Evolutionary conservation across 2,888 invertebrate genomes (phyloP).

Genomic region (Thecocarcelia acutangulata): DNA sequence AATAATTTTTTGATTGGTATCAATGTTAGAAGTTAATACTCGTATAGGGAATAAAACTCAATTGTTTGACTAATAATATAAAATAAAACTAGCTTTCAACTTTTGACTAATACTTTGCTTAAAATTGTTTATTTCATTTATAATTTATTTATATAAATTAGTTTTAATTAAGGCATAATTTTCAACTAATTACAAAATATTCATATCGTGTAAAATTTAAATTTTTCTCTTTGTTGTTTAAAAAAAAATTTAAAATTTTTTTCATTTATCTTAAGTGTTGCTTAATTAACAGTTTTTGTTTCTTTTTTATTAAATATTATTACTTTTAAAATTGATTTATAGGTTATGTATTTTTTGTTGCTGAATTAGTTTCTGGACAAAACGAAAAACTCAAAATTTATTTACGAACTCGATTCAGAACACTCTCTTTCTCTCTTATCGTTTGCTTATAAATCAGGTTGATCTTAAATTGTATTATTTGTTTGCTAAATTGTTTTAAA

Average conservation of each 20-base stretch:
- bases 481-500: slow-evolving; percentile 30
- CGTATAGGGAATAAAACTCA: no score
- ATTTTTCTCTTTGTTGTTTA: slow-evolving; percentile 36
- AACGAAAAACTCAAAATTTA: slow-evolving; percentile 22
- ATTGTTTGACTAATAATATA: no score
- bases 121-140: slow-evolving; percentile 60
- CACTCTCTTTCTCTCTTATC: background rate
- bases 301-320: slow-evolving; percentile 10
- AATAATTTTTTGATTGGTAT: no score
- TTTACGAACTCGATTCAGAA: slow-evolving; percentile 18
- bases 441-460: slow-evolving; percentile 44
- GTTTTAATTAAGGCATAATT: slow-evolving; percentile 69
- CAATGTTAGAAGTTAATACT: no score
- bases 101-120: slow-evolving; percentile 62
- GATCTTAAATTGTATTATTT: slow-evolving; percentile 49
- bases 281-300: slow-evolving; percentile 4
- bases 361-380: slow-evolving; percentile 23
- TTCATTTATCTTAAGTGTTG: slow-evolving; percentile 1
- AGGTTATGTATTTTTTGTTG: slow-evolving; percentile 11
- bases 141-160: slow-evolving; percentile 64
- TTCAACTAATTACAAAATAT: slow-evolving; percentile 68
- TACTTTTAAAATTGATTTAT: slow-evolving; percentile 57
- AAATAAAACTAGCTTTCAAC: no score
- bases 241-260: slow-evolving; percentile 58
- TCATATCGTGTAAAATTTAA: slow-evolving; percentile 63